A percentile compares a stretch with the other conserved stretches of the same genome.
These are phyloP conservation scores for Eciton burchellii DNA, from an alignment of 1,140 invertebrate genomes.

Conservation along the genomic window DNA sequence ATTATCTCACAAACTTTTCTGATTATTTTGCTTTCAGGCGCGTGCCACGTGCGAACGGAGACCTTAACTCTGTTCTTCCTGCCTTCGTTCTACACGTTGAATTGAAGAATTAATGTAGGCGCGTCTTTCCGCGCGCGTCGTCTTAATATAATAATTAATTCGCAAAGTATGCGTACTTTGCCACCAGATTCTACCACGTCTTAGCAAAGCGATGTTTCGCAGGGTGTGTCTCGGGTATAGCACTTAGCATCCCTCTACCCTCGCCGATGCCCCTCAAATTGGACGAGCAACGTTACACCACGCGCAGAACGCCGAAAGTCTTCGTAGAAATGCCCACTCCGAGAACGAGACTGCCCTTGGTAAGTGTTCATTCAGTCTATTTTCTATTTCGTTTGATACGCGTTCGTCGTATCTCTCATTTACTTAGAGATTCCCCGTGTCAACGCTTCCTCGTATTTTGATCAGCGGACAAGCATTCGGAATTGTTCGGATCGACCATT, in stretches of 20 bases:
- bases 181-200: neutral
- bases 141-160: too few species aligned
- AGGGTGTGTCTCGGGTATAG: constrained; percentile 71
- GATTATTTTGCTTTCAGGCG: neutral
- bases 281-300: constrained; percentile 67
- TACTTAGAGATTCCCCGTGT: neutral
- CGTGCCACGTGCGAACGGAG: too few species aligned
- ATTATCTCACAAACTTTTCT: neutral
- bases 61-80: neutral
- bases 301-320: constrained; percentile 64
- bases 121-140: too few species aligned
- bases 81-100: neutral
- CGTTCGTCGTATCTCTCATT: neutral
- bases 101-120: neutral
- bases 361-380: constrained; percentile 41
- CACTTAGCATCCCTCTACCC: constrained; percentile 62
- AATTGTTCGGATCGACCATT: too few species aligned
- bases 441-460: too few species aligned
- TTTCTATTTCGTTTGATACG: neutral
- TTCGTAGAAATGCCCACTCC: constrained; percentile 52
- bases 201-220: constrained; percentile 14
- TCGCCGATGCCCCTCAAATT: constrained; percentile 44
- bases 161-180: too few species aligned
- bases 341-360: constrained; percentile 55
- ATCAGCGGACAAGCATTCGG: too few species aligned